Conservation (phyloP, 2,888 invertebrate genomes). For the Sinelater perroti region DNA sequence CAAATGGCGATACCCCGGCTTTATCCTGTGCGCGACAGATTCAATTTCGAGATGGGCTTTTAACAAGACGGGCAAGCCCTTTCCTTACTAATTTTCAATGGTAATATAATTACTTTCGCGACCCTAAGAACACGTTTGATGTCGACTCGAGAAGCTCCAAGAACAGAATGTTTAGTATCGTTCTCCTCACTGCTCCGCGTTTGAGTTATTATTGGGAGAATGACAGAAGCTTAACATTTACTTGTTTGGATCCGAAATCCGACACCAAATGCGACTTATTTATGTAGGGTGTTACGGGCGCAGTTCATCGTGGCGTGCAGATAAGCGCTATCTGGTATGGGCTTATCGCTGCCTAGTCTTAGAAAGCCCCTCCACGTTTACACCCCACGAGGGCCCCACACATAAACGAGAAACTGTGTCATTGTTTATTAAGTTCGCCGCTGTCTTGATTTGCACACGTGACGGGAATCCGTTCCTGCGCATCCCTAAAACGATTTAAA, state of each 20-base stretch:
- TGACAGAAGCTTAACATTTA: too few relatives aligned
- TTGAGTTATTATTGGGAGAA: too few relatives aligned
- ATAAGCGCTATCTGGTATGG: slow-evolving; percentile 44
- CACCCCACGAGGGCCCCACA: slow-evolving; percentile 37
- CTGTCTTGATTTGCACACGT: slow-evolving; percentile 45
- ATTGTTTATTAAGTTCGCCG: slow-evolving; percentile 45
- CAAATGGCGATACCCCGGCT: slow-evolving; percentile 32
- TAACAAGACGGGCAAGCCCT: slow-evolving; percentile 18
- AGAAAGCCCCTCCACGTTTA: slow-evolving; percentile 34
- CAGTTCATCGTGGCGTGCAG: slow-evolving; percentile 34
- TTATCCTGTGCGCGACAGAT: slow-evolving; percentile 19
- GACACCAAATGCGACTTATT: too few relatives aligned
- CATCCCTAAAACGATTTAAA: slow-evolving; percentile 31
- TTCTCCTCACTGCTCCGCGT: too few relatives aligned
- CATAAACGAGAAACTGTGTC: slow-evolving; percentile 43
- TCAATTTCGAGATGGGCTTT: slow-evolving; percentile 22
- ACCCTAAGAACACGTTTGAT: too few relatives aligned
- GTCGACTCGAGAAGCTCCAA: too few relatives aligned
- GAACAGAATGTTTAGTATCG: too few relatives aligned
- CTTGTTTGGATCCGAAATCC: too few relatives aligned
- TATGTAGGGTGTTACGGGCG: slow-evolving; percentile 26
- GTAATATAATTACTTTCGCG: slow-evolving; percentile 12
- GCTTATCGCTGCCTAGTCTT: slow-evolving; percentile 39
- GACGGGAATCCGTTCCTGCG: slow-evolving; percentile 42
- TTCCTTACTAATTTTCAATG: slow-evolving; percentile 16